Conservation (phyloP, 2,888 invertebrate genomes). For the Bedellia somnulentella region DNA sequence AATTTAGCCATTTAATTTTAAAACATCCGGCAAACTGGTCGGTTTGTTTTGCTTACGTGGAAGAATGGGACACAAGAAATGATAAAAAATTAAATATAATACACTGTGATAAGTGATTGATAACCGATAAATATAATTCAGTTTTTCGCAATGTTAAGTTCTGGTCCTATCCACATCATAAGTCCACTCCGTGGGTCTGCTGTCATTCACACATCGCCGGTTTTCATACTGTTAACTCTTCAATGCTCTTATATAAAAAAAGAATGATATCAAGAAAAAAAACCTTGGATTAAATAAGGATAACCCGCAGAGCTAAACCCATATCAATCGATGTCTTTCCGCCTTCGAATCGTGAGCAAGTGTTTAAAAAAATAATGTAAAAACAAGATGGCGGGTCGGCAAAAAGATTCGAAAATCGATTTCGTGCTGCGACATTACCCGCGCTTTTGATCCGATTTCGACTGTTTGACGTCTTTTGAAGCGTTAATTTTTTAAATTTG, state of each 20-base stretch:
- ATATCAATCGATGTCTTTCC: conserved; percentile 16
- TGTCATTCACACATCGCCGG: conserved; percentile 31
- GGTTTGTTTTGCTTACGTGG: no score
- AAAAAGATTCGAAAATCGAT: conserved; percentile 6
- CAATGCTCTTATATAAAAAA: conserved; percentile 17
- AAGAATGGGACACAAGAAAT: no score
- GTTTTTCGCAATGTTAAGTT: no score
- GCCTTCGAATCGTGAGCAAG: conserved; percentile 5
- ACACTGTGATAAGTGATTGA: no score
- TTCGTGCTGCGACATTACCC: conserved; percentile 11
- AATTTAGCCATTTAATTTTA: no score
- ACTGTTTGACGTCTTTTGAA: conserved; percentile 12
- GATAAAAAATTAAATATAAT: no score
- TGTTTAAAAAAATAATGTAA: neutral
- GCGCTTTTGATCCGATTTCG: conserved; percentile 13
- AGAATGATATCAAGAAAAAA: no score
- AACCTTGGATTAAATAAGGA: conserved; percentile 16
- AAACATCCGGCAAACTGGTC: no score
- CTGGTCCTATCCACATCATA: no score
- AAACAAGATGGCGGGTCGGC: conserved; percentile 2
- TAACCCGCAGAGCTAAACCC: conserved; percentile 21
- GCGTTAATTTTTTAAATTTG: conserved; percentile 9
- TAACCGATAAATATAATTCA: no score
- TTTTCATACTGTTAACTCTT: conserved; percentile 16
- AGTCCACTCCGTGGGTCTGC: no score